Conservation (phyloP, 2,797 vertebrate species). For the Paedocypris micromegethes region DNA sequence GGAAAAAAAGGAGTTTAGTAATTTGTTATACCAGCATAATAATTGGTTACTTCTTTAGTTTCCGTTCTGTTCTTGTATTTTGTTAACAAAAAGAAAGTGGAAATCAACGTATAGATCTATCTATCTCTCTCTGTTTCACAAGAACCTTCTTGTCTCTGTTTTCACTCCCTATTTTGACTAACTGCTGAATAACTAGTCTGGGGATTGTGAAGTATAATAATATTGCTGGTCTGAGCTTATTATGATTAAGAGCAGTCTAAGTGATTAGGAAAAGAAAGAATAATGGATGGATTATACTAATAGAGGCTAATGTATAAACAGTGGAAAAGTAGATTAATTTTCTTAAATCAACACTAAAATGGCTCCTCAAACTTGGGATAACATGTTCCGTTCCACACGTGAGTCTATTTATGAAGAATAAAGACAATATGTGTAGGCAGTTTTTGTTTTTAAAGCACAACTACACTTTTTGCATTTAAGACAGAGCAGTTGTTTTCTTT, state of each 20-base stretch:
- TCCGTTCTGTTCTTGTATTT: background rate
- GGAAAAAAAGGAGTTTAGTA: slow-evolving; percentile 7
- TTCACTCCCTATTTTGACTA: slow-evolving; percentile 9
- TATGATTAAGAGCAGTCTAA: slow-evolving; percentile 19
- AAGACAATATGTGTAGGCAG: too few species aligned
- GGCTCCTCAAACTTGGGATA: slow-evolving; percentile 3
- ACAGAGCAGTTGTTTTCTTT: too few species aligned
- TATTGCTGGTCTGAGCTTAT: slow-evolving; percentile 15
- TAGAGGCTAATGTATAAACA: slow-evolving; percentile 29
- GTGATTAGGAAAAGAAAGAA: slow-evolving; percentile 27
- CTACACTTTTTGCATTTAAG: too few species aligned
- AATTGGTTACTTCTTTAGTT: slow-evolving; percentile 6
- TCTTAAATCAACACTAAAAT: slow-evolving; percentile 7
- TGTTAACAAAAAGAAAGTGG: too few species aligned
- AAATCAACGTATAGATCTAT: background rate
- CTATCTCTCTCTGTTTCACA: slow-evolving; percentile 12
- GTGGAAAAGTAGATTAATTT: slow-evolving; percentile 27
- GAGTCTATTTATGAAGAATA: too few species aligned
- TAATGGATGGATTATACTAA: slow-evolving; percentile 32
- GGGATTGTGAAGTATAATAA: slow-evolving; percentile 11
- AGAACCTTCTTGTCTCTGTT: slow-evolving; percentile 1
- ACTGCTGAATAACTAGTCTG: slow-evolving; percentile 12
- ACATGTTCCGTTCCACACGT: background rate
- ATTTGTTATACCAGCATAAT: background rate
- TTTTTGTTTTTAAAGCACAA: too few species aligned